Evolutionary conservation across 2,888 invertebrate species (phyloP), one percentile per base, ranked within the genome.

Genomic region (Amblyteles armatorius): DNA sequence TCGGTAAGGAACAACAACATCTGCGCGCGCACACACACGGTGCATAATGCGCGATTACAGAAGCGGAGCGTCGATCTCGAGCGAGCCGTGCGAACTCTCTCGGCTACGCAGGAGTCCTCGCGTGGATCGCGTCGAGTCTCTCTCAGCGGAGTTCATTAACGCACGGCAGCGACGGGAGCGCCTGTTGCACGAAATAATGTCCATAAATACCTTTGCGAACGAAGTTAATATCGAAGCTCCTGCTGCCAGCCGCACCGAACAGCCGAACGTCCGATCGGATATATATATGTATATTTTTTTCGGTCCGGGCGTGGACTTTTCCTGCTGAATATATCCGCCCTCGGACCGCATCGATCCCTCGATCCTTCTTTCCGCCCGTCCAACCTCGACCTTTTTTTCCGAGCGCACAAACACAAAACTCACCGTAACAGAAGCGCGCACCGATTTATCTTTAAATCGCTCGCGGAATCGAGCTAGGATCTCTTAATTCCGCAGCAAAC

Each of bases 151-250:
- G 48, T 82, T 76, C 65, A 82, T 82, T 82, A 82, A 77, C 78
- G 72, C 72, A 63, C 13, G 16, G 36, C 44, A 68, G 72, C 84
- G 78, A 82, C 82, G 71, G 76, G 78, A 87, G 84, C 82, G 79
- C 83, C 85, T 83, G 87, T 57, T 26, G 57, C 57, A 11, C 22
- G 11, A 84, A 86, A 88, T 57, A 85, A 87, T 89, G 89, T 88
- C 89, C 89, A 89, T 89, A 89, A 89, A 89, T 89, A 89, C 89
- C 89, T 89, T 87, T 60, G 36, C 67, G 11, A 78, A 80, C 73
- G 79, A 26, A 65, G 77, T 76, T 88, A 88, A 88, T 86, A 88
- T 88, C 84, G 82, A 79, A 83, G 3, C 60, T 82, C 71, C 73
- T 77, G 73, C 73, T 77, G 73, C 63, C 72, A 67, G 63, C 40